Percentiles rank a stretch among this genome's conserved stretches.
phyloP scores from a whole-genome alignment of 2,797 vertebrate species.

The Scyliorhinus canicula region DNA sequence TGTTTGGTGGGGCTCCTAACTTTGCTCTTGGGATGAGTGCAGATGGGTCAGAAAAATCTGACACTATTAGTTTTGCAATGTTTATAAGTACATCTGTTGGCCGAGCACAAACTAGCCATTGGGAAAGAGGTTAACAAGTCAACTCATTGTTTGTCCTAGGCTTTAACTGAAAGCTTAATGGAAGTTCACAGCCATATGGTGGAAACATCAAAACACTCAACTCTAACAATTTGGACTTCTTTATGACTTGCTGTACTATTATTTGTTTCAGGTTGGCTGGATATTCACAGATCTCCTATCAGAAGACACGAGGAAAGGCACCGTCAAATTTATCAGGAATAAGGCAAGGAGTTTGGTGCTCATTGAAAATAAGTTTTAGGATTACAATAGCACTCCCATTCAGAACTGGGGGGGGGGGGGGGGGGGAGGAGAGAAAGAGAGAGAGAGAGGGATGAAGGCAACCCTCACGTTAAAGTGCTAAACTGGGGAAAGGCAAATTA shows the following conservation, averaged over 20 bases:
- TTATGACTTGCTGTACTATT: background rate
- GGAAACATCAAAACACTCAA: background rate
- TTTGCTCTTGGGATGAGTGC: background rate
- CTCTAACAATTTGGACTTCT: background rate
- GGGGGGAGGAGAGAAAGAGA: too few relatives aligned
- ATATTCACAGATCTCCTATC: constrained; percentile 95
- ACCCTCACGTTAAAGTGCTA: too few relatives aligned
- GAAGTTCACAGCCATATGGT: background rate
- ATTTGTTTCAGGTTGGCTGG: constrained; percentile 79
- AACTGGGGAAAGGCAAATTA: too few relatives aligned
- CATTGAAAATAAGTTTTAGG: background rate
- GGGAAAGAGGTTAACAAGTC: background rate
- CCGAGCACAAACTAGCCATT: too few relatives aligned
- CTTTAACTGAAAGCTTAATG: background rate
- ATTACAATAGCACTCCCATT: background rate
- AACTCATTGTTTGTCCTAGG: background rate
- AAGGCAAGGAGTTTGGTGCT: constrained; percentile 58
- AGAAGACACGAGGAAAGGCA: constrained; percentile 92
- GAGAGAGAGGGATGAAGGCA: too few relatives aligned
- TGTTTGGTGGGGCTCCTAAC: background rate
- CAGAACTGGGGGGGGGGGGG: too few relatives aligned
- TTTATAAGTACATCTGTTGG: constrained; percentile 6
- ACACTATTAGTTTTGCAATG: background rate
- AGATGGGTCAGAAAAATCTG: background rate
- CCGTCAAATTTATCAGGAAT: constrained; percentile 85